Base-by-base conservation (phyloP, 2,888 invertebrate genomes). In the Rhaphigaster nebulosa region DNA sequence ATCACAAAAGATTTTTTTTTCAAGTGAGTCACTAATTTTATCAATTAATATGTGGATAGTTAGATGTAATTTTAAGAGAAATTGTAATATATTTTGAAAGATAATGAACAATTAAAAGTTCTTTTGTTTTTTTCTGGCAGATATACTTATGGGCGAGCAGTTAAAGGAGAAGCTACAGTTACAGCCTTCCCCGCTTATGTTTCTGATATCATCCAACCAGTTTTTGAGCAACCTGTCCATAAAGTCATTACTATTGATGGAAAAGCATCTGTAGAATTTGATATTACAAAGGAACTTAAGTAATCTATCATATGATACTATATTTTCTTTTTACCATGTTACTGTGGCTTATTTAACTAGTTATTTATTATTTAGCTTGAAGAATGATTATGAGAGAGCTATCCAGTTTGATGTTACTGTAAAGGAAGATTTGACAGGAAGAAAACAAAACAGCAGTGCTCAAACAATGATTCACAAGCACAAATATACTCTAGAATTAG, bases 391-490 rank as follows among this genome's bases (percentile, higher is more conserved):
- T 92, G 96, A 97, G 93, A 95, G 98, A 92, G 96, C 96, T 45
- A 96, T 99, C 87, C 96, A 97, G 56, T 95, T 99, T 88, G 97
- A 98, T 93, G 98, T 98, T 0, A 96, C 97, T 13, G 96, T 99
- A 5, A 98, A 98, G 93, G 99, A 99, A 94, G 96, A 96, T 90
- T 95, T 98, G 92, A 99, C 99, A 3, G 95, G 97, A 29, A 95
- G 98, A 89, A 96, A 96, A 92, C 97, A 98, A 93, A 98, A 97
- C 93, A 96, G 96, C 29, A 95, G 97, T 0, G 95, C 96, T 3
- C 95, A 96, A 91, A 95, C 98, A 65, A 95, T 96, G 90, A 94
- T 99, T 15, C 98, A 97, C 94, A 96, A 96, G 90, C 96, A 97
- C 93, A 96, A 96, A 92, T 97, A 97, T 93, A 96, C 96, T 92